These are phyloP conservation scores for Polypedilum pembai DNA, from an alignment of 1,140 invertebrate genomes.

Conservation along the genomic window DNA sequence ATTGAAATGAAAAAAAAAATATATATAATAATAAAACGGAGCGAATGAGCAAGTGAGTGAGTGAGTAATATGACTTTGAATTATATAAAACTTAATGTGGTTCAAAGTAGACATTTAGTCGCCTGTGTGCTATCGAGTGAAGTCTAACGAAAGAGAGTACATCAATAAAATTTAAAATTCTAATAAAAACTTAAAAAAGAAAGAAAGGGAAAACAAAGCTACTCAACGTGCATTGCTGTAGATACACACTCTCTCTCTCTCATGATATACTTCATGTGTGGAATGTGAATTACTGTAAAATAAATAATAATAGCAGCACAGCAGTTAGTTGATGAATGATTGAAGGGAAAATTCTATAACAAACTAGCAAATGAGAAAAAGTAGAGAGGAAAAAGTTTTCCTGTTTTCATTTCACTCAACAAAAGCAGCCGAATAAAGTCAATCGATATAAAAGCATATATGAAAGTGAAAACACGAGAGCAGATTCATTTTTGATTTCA, in stretches of 20 bases:
- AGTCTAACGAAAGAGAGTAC: neutral
- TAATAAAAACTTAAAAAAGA: neutral
- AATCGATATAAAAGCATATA: slow-evolving; percentile 13
- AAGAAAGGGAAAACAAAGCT: slow-evolving; percentile 1
- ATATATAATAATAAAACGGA: neutral
- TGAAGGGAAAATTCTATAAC: slow-evolving; percentile 9
- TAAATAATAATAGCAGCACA: neutral
- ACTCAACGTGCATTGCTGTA: no score
- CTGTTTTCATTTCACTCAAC: slow-evolving; percentile 4
- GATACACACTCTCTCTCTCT: no score
- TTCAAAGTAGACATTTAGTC: neutral
- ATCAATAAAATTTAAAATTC: neutral
- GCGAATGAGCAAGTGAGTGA: neutral
- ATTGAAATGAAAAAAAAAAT: neutral
- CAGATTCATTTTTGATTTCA: slow-evolving; percentile 18
- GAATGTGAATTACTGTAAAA: slow-evolving; percentile 9
- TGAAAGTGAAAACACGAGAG: slow-evolving; percentile 4
- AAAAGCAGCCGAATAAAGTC: neutral
- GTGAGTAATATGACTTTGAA: neutral
- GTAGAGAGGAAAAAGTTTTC: neutral
- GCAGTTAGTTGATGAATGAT: neutral
- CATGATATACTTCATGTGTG: neutral
- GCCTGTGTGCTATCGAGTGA: neutral
- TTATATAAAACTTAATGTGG: slow-evolving; percentile 8
- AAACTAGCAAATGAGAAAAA: no score